Percentiles rank a stretch among this genome's conserved stretches.
Conservation (phyloP, 2,113 vertebrate genomes). For the Agelaius phoeniceus region DNA sequence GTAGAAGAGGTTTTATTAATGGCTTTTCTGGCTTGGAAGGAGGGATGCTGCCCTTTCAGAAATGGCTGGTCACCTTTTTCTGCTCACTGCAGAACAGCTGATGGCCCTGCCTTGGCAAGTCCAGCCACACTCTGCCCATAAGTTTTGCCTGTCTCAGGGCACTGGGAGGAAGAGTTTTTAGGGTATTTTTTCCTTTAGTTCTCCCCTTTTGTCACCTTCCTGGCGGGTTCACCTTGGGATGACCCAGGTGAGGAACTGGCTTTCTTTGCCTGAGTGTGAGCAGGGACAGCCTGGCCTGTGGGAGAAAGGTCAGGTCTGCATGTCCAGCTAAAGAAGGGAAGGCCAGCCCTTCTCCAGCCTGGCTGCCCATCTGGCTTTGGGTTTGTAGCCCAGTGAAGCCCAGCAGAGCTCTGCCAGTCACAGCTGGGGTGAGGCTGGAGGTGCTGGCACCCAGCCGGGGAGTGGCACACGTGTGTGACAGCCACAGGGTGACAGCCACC, state of each 20-base stretch:
- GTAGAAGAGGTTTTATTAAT: background rate
- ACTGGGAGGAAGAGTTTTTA: background rate
- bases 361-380: background rate
- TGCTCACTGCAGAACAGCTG: background rate
- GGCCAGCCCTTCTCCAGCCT: background rate
- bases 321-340: background rate
- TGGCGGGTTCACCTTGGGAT: background rate
- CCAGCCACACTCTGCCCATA: background rate
- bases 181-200: background rate
- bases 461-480: accelerated
- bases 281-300: background rate
- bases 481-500: too few relatives aligned
- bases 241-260: background rate
- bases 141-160: background rate
- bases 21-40: background rate
- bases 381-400: background rate
- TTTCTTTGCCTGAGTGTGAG: background rate
- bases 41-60: background rate
- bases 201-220: background rate
- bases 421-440: background rate
- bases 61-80: background rate
- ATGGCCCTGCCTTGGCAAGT: background rate
- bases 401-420: background rate
- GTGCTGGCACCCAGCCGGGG: background rate
- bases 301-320: background rate